Evolutionary conservation across 2,113 vertebrate genomes (phyloP).

Genomic region (Ceratotherium simum): DNA sequence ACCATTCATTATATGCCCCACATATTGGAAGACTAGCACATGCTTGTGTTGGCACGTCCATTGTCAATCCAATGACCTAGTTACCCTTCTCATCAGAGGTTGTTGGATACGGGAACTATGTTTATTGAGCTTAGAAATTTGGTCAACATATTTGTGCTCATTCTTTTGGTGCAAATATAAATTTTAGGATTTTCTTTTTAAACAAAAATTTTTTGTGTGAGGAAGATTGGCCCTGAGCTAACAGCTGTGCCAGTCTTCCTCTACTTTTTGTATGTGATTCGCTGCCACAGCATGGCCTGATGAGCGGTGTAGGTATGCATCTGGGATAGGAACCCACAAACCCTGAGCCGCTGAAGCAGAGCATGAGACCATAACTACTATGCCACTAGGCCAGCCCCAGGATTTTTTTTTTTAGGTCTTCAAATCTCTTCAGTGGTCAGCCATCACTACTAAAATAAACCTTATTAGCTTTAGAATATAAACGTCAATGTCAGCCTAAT

Average conservation of each 20-base stretch:
- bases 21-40: fast-evolving
- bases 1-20: too few species aligned
- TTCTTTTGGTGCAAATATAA: background rate
- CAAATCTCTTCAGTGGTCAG: background rate
- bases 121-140: background rate
- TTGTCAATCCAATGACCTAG: fast-evolving
- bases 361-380: too few species aligned
- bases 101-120: background rate
- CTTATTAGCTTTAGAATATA: background rate
- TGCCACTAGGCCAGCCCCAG: too few species aligned
- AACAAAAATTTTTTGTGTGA: too few species aligned
- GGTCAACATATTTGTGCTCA: background rate
- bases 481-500: background rate
- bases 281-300: too few species aligned
- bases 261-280: too few species aligned
- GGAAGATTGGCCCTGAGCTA: too few species aligned
- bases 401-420: background rate
- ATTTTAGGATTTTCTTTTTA: background rate
- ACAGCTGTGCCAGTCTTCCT: too few species aligned
- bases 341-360: too few species aligned
- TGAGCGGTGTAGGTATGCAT: too few species aligned
- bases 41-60: fast-evolving
- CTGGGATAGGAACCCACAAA: too few species aligned
- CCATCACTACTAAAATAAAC: background rate
- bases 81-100: background rate